Percentiles rank a stretch among this genome's conserved stretches.
Evolutionary conservation across 2,888 invertebrate genomes (phyloP).

Genomic region (Meiosimyza platycephala): DNA sequence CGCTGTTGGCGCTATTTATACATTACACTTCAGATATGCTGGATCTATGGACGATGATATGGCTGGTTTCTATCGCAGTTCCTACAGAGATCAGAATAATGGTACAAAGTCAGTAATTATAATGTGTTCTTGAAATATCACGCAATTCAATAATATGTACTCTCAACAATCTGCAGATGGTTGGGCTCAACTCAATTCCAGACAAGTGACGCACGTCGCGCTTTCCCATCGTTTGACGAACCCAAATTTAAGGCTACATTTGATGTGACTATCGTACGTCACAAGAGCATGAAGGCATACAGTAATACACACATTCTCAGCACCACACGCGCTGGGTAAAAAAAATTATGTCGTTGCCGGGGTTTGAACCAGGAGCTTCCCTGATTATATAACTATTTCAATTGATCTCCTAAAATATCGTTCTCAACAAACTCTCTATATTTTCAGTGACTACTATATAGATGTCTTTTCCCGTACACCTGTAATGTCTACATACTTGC

Average conservation of each 20-base stretch:
- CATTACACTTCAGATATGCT: constrained; percentile 68
- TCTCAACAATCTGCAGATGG: constrained; percentile 64
- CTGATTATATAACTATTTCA: too few species aligned
- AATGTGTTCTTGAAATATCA: too few species aligned
- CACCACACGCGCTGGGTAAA: constrained; percentile 43
- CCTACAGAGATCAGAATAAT: constrained; percentile 62
- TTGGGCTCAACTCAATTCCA: constrained; percentile 79
- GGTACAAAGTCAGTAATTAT: constrained; percentile 55
- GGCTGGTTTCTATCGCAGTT: constrained; percentile 69
- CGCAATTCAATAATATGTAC: background rate
- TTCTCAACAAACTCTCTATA: too few species aligned
- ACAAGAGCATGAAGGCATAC: constrained; percentile 54
- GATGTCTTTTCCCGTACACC: constrained; percentile 67
- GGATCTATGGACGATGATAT: constrained; percentile 70
- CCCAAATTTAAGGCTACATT: constrained; percentile 78
- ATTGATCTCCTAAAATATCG: too few species aligned
- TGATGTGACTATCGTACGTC: constrained; percentile 66
- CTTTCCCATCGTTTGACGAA: constrained; percentile 85
- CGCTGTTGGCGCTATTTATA: constrained; percentile 60
- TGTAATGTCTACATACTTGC: constrained; percentile 82
- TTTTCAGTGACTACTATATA: constrained; percentile 46
- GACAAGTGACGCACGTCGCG: constrained; percentile 75
- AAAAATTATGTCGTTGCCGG: too few species aligned
- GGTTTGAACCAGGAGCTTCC: too few species aligned
- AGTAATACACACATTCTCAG: constrained; percentile 54